These are phyloP conservation scores for Zapornia atra DNA, from an alignment of 2,113 vertebrate genomes.

Conservation along the genomic window DNA sequence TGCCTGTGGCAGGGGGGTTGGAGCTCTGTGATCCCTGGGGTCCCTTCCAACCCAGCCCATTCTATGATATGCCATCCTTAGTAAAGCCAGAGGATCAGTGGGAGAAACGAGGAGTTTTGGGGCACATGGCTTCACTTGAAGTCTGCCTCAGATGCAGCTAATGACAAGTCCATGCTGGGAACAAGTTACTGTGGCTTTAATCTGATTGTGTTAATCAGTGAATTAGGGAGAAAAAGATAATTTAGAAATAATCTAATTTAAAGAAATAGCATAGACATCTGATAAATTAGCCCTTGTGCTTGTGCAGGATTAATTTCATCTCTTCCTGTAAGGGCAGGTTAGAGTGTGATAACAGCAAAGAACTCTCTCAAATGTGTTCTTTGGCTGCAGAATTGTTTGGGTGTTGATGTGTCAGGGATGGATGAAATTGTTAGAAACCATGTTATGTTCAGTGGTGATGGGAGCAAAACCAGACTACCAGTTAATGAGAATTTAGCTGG, in stretches of 20 bases:
- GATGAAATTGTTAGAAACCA: not conserved
- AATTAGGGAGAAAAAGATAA: not conserved
- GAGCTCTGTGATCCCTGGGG: too few relatives aligned
- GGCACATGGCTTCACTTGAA: not conserved
- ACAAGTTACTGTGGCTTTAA: not conserved
- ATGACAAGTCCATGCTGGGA: not conserved
- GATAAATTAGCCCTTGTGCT: not conserved
- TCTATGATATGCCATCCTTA: too few relatives aligned
- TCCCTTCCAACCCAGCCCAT: too few relatives aligned
- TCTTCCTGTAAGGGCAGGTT: not conserved
- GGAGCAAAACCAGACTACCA: not conserved
- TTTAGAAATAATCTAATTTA: not conserved
- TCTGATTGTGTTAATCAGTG: not conserved
- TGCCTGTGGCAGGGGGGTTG: too few relatives aligned
- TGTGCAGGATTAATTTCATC: not conserved
- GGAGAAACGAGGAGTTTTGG: not conserved
- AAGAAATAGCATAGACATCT: not conserved
- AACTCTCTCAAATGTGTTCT: not conserved
- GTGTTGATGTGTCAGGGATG: not conserved
- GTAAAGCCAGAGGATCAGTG: not conserved
- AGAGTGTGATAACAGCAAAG: not conserved
- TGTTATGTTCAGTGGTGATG: not conserved
- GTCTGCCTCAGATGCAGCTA: not conserved
- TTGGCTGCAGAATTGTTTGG: conserved; percentile 24
- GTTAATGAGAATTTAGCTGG: not conserved